Percentiles rank a stretch among this genome's conserved stretches.
These are phyloP conservation scores for Tuta absoluta DNA, from an alignment of 2,888 invertebrate genomes.

Conservation along the genomic window DNA sequence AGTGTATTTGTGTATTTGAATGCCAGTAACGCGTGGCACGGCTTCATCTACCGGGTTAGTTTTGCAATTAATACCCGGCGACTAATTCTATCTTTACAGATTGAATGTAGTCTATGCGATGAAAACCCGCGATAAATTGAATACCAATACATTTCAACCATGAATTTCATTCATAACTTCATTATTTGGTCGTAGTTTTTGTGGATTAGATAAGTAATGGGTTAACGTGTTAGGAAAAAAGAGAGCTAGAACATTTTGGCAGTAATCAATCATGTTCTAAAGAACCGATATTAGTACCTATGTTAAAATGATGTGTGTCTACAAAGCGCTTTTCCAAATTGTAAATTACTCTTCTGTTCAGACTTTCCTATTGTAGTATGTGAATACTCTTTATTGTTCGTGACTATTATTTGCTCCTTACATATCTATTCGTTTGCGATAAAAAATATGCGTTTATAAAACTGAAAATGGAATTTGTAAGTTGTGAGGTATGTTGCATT, in stretches of 20 bases:
- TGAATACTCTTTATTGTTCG: conserved; percentile 14
- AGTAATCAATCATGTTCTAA: conserved; percentile 11
- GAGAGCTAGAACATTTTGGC: neutral
- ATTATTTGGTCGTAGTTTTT: no score
- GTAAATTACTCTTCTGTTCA: conserved; percentile 10
- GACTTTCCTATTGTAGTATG: neutral
- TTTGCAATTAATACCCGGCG: no score
- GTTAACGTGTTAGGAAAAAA: no score
- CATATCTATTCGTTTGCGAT: neutral
- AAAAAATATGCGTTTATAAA: neutral
- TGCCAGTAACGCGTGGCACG: no score
- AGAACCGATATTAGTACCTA: conserved; percentile 1
- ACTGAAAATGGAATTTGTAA: neutral
- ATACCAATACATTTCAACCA: no score
- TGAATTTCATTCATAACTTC: no score
- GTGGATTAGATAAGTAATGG: no score
- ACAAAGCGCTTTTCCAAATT: conserved; percentile 18
- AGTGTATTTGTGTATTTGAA: no score
- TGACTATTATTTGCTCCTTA: conserved; percentile 17
- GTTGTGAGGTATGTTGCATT: neutral
- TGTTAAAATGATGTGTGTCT: conserved; percentile 22
- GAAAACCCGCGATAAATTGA: no score
- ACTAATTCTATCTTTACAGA: no score
- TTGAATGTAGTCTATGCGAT: no score
- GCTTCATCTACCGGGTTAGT: no score